These are phyloP conservation scores for Hippopotamus amphibius DNA, from an alignment of 2,113 vertebrate genomes.

Conservation along the genomic window DNA sequence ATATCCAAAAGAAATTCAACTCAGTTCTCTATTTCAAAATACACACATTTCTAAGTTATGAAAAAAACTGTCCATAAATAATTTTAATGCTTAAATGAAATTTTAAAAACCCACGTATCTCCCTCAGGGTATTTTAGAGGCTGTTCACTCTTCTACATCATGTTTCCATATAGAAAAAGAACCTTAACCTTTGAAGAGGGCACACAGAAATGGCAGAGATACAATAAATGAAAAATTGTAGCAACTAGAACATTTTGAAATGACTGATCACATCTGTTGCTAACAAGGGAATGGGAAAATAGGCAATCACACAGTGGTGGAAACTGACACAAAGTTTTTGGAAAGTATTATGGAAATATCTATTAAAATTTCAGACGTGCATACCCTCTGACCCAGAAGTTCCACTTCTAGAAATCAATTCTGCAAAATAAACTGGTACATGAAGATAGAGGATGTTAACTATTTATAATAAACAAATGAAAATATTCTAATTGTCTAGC, in stretches of 20 bases:
- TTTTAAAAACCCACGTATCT: background rate
- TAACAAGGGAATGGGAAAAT: background rate
- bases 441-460: background rate
- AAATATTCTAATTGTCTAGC: background rate
- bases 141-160: background rate
- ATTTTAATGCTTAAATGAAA: conserved; percentile 1
- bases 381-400: background rate
- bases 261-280: background rate
- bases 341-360: background rate
- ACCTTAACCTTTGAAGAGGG: background rate
- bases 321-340: background rate
- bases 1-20: conserved; percentile 12
- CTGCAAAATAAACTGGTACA: conserved; percentile 4
- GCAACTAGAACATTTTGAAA: background rate
- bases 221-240: background rate
- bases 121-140: background rate
- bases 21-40: background rate
- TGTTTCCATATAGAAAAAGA: background rate
- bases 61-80: background rate
- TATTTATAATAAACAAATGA: background rate
- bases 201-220: background rate
- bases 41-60: background rate
- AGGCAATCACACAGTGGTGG: background rate
- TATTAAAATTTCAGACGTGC: background rate
- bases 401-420: conserved; percentile 17